Evolutionary conservation across 2,888 invertebrate genomes (phyloP), one percentile per base, ranked within the genome.

Genomic region (Germaria angustata): DNA sequence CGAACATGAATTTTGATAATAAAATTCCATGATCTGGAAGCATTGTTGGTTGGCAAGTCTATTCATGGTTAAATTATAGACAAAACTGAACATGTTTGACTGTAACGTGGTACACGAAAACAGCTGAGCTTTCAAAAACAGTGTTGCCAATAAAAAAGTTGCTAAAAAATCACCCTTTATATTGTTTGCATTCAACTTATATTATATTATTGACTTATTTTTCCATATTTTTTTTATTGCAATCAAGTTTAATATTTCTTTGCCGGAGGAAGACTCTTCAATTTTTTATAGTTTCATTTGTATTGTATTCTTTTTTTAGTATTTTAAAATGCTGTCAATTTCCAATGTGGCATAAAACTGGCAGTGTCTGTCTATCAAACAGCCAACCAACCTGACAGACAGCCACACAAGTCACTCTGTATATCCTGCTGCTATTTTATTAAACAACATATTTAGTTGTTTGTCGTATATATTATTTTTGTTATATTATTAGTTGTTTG

Each of bases 241-340:
- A 20, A 55, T 24, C 44, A 46, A 66, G n/a, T 66, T 66, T 57
- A 66, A 46, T 57, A 57, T 61, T 63, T 69, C 49, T 61, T 61
- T 71, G 44, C 39, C 36, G 44, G 34, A 63, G 73, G 41, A 63
- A 68, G 36, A 3, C 46, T 63, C 11, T 68, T 49, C 34, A 36
- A 75, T 36, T 24, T 63, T 53, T 73, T 34, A 49, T 46, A 13
- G 13, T 2, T 20, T 71, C 36, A 66, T 32, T 39, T 7, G 11
- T 41, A 20, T 20, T 32, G 6, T 17, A 61, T 24, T 51, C 13
- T 39, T 36, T 34, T 15, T 34, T 9, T 44, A 36, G 6, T 59
- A 46, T 75, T 68, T 61, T 28, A 68, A 49, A 80, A 36, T 80
- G 68, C 69, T 75, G 73, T 75, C 75, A 75, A 75, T 69, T 75